A percentile compares a stretch with the other conserved stretches of the same genome.
These are phyloP conservation scores for Otus sunia DNA, from an alignment of 2,113 vertebrate genomes.

Conservation along the genomic window DNA sequence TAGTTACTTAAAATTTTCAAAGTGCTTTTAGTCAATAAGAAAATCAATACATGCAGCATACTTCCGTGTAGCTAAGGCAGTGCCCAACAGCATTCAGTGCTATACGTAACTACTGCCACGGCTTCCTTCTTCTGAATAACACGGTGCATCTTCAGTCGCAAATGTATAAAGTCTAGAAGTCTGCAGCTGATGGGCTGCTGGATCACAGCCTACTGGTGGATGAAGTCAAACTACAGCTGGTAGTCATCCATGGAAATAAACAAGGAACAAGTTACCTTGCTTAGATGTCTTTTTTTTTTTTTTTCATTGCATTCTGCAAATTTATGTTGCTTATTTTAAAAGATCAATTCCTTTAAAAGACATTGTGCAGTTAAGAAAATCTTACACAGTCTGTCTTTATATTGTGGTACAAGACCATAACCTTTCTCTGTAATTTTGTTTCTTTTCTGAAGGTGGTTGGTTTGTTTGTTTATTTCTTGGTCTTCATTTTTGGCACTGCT, in stretches of 20 bases:
- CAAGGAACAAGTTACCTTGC: background rate
- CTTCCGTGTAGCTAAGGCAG: background rate
- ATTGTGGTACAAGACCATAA: background rate
- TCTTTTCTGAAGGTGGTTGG: background rate
- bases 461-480: background rate
- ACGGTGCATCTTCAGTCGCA: background rate
- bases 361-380: background rate
- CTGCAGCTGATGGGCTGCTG: background rate
- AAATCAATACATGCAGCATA: background rate
- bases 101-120: background rate
- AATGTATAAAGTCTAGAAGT: background rate
- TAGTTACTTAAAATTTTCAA: constrained; percentile 12
- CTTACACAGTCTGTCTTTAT: background rate
- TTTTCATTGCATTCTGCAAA: background rate
- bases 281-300: background rate
- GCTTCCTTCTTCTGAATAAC: background rate
- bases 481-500: background rate
- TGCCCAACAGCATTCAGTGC: background rate
- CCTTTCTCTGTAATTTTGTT: background rate
- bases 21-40: background rate
- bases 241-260: background rate
- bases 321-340: background rate
- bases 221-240: background rate
- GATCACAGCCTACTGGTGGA: background rate
- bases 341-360: background rate